phyloP scores from a whole-genome alignment of 2,888 invertebrate species.

The Microchrysa polita region DNA sequence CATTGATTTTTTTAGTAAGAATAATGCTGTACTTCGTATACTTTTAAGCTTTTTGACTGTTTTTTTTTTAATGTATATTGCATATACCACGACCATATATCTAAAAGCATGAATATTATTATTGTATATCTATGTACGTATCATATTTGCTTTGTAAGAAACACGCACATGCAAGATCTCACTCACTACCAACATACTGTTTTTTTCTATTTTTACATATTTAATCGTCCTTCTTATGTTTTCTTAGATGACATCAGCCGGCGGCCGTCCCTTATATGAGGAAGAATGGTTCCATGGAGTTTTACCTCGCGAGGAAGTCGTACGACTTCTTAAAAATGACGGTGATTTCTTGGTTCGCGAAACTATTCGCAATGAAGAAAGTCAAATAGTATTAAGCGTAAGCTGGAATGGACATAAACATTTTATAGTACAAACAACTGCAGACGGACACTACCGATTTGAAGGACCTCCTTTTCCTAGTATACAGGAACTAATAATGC shows the following conservation, averaged over 20 bases:
- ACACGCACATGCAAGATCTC: too few relatives aligned
- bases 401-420: conserved; percentile 97
- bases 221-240: conserved; percentile 36
- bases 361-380: conserved; percentile 89
- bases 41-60: too few relatives aligned
- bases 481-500: conserved; percentile 88
- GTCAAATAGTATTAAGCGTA: conserved; percentile 92
- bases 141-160: too few relatives aligned
- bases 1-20: too few relatives aligned
- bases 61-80: too few relatives aligned
- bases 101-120: too few relatives aligned
- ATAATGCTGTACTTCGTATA: too few relatives aligned
- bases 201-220: too few relatives aligned
- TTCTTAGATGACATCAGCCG: conserved; percentile 62
- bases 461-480: conserved; percentile 94
- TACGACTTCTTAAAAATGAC: conserved; percentile 86
- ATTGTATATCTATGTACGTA: too few relatives aligned
- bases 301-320: conserved; percentile 94
- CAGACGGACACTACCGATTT: conserved; percentile 91
- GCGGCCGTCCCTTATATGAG: conserved; percentile 79
- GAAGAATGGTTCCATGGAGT: conserved; percentile 99
- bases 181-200: too few relatives aligned
- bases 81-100: too few relatives aligned
- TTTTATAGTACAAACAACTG: conserved; percentile 95
- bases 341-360: conserved; percentile 96